Conservation (phyloP, 2,113 vertebrate species). For the Sceloporus tristichus region DNA sequence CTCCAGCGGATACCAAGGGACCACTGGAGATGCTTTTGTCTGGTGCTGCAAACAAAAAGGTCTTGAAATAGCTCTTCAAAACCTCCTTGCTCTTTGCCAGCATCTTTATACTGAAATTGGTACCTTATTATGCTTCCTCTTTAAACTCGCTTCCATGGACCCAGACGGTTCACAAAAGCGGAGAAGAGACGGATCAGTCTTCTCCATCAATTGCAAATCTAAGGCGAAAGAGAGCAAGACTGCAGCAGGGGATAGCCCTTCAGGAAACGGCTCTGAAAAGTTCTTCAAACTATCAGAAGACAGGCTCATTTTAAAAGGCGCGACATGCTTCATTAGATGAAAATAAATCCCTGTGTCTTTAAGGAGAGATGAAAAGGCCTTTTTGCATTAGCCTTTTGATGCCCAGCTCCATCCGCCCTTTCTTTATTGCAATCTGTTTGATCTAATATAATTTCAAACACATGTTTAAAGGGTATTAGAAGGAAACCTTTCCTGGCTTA, state of each 20-base stretch:
- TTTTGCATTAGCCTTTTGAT: conserved; percentile 10
- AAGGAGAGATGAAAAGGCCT: conserved; percentile 26
- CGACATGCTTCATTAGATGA: conserved; percentile 19
- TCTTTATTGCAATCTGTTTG: conserved; percentile 27
- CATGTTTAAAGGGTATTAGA: conserved; percentile 18
- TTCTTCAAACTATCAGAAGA: background rate
- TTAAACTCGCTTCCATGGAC: background rate
- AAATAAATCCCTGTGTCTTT: conserved; percentile 26
- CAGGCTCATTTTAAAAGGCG: background rate
- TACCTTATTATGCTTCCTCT: background rate
- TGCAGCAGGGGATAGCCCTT: background rate
- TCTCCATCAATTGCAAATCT: background rate
- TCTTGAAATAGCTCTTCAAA: background rate
- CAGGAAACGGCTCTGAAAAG: background rate
- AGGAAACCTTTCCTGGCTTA: conserved; percentile 20
- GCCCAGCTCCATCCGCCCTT: background rate
- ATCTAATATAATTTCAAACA: conserved; percentile 31
- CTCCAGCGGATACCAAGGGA: too few species aligned
- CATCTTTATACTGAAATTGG: background rate
- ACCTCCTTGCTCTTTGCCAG: background rate
- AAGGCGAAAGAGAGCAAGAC: background rate
- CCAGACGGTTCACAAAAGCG: background rate
- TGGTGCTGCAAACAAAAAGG: background rate
- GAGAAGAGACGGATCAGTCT: background rate
- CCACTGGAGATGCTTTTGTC: background rate